Base-by-base conservation (phyloP, 2,113 vertebrate species). In the Catharus fuscescens region DNA sequence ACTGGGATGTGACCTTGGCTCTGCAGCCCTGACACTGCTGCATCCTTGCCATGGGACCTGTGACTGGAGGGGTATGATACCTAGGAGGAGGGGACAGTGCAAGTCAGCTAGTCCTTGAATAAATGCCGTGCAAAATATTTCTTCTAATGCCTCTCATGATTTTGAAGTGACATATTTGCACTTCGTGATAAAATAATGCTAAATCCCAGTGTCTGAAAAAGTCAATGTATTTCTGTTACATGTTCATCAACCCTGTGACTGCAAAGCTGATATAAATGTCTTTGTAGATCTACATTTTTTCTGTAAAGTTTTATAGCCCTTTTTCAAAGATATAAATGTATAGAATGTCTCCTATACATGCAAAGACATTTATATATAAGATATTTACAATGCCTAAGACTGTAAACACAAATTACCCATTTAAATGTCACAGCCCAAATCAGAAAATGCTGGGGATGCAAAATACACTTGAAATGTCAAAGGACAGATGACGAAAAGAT, bases 341-440 rank as follows among this genome's bases (percentile, higher is more conserved):
- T 19, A 61, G 67, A 80, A 69, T 44, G 16, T 56, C 40, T 81
- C 32, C 48, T 42, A 2, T 50, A 34, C 5, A 3, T 50, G 23
- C 45, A 42, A 57, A 82, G 71, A 24, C 28, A 48, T 74, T 87
- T 84, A 18, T 71, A 31, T 56, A 8, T 13, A 60, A 88, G 73
- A 6, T 91, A 88, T 88, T 94, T 90, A 64, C 34, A 47, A 65
- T 0, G 4, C 67, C 70, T 42, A 32, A 56, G 44, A 23, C 64
- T 67, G 59, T 92, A 93, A 95, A 90, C 64, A 81, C 4, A 28
- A 74, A 70, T 62, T 31, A 4, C n/a, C 48, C 44, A 23, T 86
- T 91, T 85, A 82, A 94, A 93, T 95, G 90, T 85, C 96, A 86
- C 64, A 82, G 59, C 79, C 90, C 59, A 70, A 62, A 82, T 57